Evolutionary conservation across 2,113 vertebrate genomes (phyloP).

Genomic region (Gymnogyps californianus): DNA sequence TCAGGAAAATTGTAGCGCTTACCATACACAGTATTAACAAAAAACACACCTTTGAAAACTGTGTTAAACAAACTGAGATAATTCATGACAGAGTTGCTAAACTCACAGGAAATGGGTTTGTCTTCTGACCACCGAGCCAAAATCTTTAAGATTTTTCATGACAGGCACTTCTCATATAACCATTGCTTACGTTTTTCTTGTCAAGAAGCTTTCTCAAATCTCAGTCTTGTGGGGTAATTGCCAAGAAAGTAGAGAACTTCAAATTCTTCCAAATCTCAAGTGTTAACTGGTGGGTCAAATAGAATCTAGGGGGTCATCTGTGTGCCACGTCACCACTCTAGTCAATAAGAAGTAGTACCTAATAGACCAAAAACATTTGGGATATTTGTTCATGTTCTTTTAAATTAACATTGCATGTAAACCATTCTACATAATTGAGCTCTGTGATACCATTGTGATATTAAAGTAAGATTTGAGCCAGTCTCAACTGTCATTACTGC

Average conservation of each 20-base stretch:
- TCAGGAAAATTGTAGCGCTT: conserved; percentile 61
- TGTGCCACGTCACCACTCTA: not conserved
- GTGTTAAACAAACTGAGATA: conserved; percentile 66
- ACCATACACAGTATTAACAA: conserved; percentile 44
- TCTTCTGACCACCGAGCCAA: conserved; percentile 53
- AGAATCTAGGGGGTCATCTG: not conserved
- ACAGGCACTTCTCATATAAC: conserved; percentile 33
- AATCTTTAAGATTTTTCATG: conserved; percentile 46
- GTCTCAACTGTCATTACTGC: not conserved
- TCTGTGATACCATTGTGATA: not conserved
- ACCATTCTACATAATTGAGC: not conserved
- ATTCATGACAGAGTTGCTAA: conserved; percentile 60
- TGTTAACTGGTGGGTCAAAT: not conserved
- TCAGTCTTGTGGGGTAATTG: not conserved
- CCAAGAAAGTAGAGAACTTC: conserved; percentile 43
- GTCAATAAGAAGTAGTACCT: not conserved
- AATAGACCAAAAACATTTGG: not conserved
- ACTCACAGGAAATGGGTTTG: conserved; percentile 48
- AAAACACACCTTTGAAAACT: conserved; percentile 60
- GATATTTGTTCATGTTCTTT: not conserved
- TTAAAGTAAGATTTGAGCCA: not conserved
- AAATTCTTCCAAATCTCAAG: not conserved
- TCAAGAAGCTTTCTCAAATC: conserved; percentile 34
- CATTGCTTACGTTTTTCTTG: conserved; percentile 22
- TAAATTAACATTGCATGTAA: not conserved